These are phyloP conservation scores for Hydrochoerus hydrochaeris DNA, from an alignment of 2,113 vertebrate species.

Conservation along the genomic window DNA sequence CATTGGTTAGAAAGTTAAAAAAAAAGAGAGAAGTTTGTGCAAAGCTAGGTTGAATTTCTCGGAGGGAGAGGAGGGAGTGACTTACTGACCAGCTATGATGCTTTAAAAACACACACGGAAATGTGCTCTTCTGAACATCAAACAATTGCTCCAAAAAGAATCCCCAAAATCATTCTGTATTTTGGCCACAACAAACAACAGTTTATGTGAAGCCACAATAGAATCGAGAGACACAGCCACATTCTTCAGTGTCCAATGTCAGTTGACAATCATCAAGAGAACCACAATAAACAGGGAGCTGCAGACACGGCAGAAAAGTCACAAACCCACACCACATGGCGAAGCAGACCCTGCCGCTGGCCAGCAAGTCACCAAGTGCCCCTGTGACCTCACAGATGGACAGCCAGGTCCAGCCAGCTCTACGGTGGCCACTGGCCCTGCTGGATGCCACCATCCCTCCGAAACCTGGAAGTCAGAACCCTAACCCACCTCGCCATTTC, in stretches of 20 bases:
- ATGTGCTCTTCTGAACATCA: slow-evolving; percentile 72
- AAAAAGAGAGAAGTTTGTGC: slow-evolving; percentile 10
- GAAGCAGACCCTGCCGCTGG: not conserved
- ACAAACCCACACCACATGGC: not conserved
- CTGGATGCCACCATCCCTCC: not conserved
- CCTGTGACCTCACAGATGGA: not conserved
- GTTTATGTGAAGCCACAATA: slow-evolving; percentile 77
- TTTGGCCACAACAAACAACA: slow-evolving; percentile 79
- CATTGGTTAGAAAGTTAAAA: slow-evolving; percentile 11
- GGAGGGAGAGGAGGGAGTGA: slow-evolving; percentile 70
- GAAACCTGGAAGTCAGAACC: too few relatives aligned
- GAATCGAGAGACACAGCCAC: slow-evolving; percentile 49
- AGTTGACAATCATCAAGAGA: slow-evolving; percentile 62
- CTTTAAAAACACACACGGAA: slow-evolving; percentile 69
- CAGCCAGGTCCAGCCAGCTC: not conserved
- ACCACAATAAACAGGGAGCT: slow-evolving; percentile 73
- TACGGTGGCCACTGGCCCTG: not conserved
- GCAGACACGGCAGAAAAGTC: not conserved
- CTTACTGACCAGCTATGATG: slow-evolving; percentile 55
- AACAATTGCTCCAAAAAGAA: slow-evolving; percentile 75
- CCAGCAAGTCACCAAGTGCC: not conserved
- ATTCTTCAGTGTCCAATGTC: slow-evolving; percentile 70
- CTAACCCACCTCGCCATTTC: not conserved
- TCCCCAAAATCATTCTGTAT: slow-evolving; percentile 55
- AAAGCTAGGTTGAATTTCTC: slow-evolving; percentile 75